Evolutionary conservation across 2,113 vertebrate species (phyloP), one percentile per base, ranked within the genome.

Genomic region (Murina feae): DNA sequence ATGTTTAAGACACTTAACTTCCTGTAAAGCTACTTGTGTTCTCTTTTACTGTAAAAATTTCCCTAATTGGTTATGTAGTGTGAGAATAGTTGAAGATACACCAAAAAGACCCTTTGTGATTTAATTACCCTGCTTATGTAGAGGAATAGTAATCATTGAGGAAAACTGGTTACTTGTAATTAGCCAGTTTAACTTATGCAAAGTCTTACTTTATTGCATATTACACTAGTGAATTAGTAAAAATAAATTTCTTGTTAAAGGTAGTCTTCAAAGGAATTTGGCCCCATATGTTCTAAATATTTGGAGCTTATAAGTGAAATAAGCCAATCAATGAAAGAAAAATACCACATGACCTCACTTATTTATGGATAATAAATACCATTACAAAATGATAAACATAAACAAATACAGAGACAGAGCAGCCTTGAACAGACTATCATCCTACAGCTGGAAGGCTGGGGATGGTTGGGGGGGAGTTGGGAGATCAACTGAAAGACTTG

Each of bases 201-300:
- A 89, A 94, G 37, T 1, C 75, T 93, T 87, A 51, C 0, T 78
- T 90, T 90, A 82, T 91, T 95, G 53, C 69, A 55, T 63, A 90
- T 37, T 91, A 87, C 91, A 90, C 32, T 95, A 86, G 28, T 49
- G 37, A 95, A 81, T 79, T 93, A 89, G 30, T 91, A 71, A 96
- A 95, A 90, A 58, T 93, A 83, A 86, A 42, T 13, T 5, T 86
- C n/a, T 93, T 71, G 76, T 84, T 95, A 75, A 96, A 89, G 65
- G 76, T 86, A 94, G 58, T 91, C 69, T 51, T 95, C 58, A 87
- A 89, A 68, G 35, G 65, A 95, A 91, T 75, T 80, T 89, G 78
- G 86, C 86, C 89, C 96, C 94, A 91, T 97, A 66, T 86, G 55
- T 91, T 96, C 90, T 97, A 91, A 95, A 87, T 91, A 96, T 94